Conservation (phyloP, 2,113 vertebrate genomes). For the Hiodon alosoides region DNA sequence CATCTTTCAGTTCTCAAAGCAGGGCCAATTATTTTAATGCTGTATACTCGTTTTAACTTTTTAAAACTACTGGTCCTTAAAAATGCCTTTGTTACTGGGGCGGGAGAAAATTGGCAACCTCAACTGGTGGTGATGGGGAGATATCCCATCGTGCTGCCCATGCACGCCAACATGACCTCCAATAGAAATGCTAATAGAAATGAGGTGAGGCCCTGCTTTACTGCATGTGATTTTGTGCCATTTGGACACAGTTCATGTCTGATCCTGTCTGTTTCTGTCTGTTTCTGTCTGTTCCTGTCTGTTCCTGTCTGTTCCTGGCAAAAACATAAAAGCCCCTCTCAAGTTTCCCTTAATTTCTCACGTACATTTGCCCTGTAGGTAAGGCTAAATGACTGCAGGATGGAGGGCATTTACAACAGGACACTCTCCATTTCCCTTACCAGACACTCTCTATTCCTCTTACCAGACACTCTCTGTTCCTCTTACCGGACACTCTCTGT, state of each 20-base stretch:
- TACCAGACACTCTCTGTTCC: not conserved
- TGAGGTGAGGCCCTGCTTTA: conserved; percentile 4
- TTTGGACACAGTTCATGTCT: conserved; percentile 24
- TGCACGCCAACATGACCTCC: conserved; percentile 44
- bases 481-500: no score
- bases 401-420: not conserved
- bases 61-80: conserved; percentile 29
- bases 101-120: conserved; percentile 48
- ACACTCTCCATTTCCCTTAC: not conserved
- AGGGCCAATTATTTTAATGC: conserved; percentile 39
- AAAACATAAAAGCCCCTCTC: not conserved
- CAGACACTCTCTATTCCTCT: not conserved
- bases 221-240: conserved; percentile 5
- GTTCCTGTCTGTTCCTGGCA: conserved; percentile 7
- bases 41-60: conserved; percentile 46
- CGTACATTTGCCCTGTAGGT: not conserved
- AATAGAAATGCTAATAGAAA: conserved; percentile 40
- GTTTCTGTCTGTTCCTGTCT: conserved; percentile 27
- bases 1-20: conserved; percentile 50
- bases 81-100: conserved; percentile 37
- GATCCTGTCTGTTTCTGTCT: conserved; percentile 12
- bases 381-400: not conserved
- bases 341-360: conserved; percentile 5
- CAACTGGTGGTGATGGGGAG: conserved; percentile 56
- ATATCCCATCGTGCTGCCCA: conserved; percentile 47